phyloP scores from a whole-genome alignment of 1,140 invertebrate genomes.

The Dendroctonus valens region DNA sequence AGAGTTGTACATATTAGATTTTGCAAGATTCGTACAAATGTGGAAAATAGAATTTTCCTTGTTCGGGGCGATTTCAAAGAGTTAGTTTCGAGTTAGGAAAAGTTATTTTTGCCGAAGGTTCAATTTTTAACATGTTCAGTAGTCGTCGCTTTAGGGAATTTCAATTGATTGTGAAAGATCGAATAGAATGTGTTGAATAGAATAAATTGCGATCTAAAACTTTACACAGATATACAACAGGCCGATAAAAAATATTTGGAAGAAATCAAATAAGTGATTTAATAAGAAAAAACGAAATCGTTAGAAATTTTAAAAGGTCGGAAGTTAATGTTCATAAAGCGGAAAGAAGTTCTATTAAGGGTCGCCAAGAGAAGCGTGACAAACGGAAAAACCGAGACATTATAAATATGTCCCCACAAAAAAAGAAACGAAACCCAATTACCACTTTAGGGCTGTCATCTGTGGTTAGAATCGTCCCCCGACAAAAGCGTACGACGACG shows the following conservation, averaged over 20 bases:
- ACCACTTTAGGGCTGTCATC: slow-evolving; percentile 35
- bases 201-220: too few species aligned
- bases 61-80: slow-evolving; percentile 23
- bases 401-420: slow-evolving; percentile 36
- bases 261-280: neutral
- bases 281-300: slow-evolving; percentile 6
- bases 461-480: slow-evolving; percentile 34
- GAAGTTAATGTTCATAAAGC: slow-evolving; percentile 12
- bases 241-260: too few species aligned
- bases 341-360: slow-evolving; percentile 20
- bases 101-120: slow-evolving; percentile 21
- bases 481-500: slow-evolving; percentile 28
- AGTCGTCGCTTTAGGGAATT: slow-evolving; percentile 18
- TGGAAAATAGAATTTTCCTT: slow-evolving; percentile 22
- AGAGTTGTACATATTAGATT: slow-evolving; percentile 4
- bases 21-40: slow-evolving; percentile 23
- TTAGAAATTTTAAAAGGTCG: slow-evolving; percentile 15
- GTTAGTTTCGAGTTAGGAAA: slow-evolving; percentile 23
- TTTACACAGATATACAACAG: too few species aligned
- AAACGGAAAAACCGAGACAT: slow-evolving; percentile 28
- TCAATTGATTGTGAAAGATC: slow-evolving; percentile 17
- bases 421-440: slow-evolving; percentile 37
- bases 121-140: slow-evolving; percentile 27
- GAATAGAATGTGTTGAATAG: too few species aligned
- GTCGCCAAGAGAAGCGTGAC: slow-evolving; percentile 23